Evolutionary conservation across 2,888 invertebrate species (phyloP), one percentile per base, ranked within the genome.

Genomic region (Drosophila stalkeri): DNA sequence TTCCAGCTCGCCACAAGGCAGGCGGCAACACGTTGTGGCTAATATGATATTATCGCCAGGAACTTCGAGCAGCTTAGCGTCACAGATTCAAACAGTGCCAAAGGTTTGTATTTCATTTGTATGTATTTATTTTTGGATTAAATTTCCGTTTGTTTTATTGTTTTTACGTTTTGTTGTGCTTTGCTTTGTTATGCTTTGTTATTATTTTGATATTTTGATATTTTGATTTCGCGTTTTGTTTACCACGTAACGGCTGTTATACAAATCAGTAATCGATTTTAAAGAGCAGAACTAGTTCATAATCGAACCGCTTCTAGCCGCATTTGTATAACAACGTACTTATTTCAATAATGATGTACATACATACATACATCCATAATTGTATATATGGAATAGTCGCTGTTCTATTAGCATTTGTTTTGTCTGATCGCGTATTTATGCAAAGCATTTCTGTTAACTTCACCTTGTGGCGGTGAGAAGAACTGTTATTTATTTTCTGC

Each of bases 21-120:
- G 89, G 23, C 90, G 91, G 11, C 92, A 91, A 63, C 92, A 92
- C 78, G 89, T 92, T 86, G 92, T 91, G 75, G 92, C 91, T 65
- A 92, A 92, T 77, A 92, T 92, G 92, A 81, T 92, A 67, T 81
- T 92, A 89, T 91, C 92, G 91, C 81, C 94, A 60, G 79, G 73
- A 57, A 85, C 90, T 46, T 56, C 83, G 75, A 76, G 70, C 81
- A 75, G 68, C 86, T 86, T 91, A 88, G 85, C 93, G 92, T 93
- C 92, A 92, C 92, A 92, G 92, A 92, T 93, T 93, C 92, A 92
- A 92, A 91, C 91, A 86, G 92, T 91, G 82, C 90, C 90, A 81
- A 93, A 93, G 92, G 92, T 92, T 91, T 92, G 92, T 92, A 92
- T 92, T 82, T 90, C 70, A 80, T 86, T 91, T 89, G 80, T 83